Conservation (phyloP, 2,888 invertebrate genomes). For the Thera obeliscata region DNA sequence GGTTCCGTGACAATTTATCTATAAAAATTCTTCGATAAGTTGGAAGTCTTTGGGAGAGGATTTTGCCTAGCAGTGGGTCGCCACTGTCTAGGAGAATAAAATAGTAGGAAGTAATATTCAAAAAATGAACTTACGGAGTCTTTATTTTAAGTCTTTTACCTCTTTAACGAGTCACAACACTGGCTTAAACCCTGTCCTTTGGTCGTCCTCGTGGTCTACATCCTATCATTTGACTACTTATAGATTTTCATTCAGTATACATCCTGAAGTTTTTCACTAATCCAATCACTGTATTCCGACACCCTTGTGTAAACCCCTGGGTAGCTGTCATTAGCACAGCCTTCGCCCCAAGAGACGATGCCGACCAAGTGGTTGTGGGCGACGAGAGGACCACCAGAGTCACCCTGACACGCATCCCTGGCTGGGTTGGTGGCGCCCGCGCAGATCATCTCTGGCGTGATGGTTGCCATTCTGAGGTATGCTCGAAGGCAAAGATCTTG, state of each 20-base stretch:
- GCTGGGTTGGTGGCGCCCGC: constrained; percentile 63
- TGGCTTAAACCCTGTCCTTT: too few species aligned
- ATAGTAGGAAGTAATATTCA: too few species aligned
- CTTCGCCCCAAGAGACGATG: constrained; percentile 85
- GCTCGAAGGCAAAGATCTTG: constrained; percentile 65
- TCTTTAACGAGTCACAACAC: constrained; percentile 3
- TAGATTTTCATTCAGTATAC: constrained; percentile 21
- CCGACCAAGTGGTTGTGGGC: constrained; percentile 73
- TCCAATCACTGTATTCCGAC: constrained; percentile 68
- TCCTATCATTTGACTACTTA: too few species aligned
- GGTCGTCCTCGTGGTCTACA: too few species aligned
- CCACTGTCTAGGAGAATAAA: too few species aligned
- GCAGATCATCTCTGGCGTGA: constrained; percentile 75
- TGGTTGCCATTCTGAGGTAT: constrained; percentile 62
- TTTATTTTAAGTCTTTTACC: background rate
- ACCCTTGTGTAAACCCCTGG: constrained; percentile 85
- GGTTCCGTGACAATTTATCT: too few species aligned
- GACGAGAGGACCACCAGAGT: constrained; percentile 86
- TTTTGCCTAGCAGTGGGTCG: too few species aligned
- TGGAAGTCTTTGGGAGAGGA: too few species aligned
- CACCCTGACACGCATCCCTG: constrained; percentile 81
- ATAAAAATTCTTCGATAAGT: too few species aligned
- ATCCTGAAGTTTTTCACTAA: constrained; percentile 42
- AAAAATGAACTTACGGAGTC: too few species aligned
- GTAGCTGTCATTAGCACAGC: constrained; percentile 77